Conservation (phyloP, 2,113 vertebrate genomes). For the Varanus komodoensis region DNA sequence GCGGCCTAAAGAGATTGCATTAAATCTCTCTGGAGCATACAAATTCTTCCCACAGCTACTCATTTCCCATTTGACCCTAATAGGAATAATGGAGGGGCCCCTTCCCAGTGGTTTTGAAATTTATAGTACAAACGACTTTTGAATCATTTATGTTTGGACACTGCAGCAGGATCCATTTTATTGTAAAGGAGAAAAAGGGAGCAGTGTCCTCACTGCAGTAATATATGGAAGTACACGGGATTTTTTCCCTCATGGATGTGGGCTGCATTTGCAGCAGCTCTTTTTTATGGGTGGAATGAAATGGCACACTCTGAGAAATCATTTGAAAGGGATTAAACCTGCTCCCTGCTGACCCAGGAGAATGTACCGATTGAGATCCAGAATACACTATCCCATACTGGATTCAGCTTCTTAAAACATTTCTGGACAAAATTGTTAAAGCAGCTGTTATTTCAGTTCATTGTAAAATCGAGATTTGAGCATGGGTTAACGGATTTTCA, state of each 20-base stretch:
- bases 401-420: no score
- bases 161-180: neutral
- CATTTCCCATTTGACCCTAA: neutral
- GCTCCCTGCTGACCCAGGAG: neutral
- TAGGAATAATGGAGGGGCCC: neutral
- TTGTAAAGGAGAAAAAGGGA: neutral
- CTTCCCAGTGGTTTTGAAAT: neutral
- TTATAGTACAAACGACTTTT: neutral
- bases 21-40: neutral
- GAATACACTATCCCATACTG: neutral
- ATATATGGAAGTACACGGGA: no score
- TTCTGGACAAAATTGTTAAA: no score
- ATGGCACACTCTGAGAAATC: neutral
- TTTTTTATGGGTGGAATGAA: neutral
- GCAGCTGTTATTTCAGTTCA: no score
- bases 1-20: neutral
- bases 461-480: no score
- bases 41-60: neutral
- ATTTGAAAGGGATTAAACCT: neutral
- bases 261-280: neutral
- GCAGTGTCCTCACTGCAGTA: no score
- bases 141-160: neutral
- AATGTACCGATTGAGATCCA: neutral
- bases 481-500: no score
- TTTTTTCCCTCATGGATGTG: no score